Evolutionary conservation across 2,113 vertebrate genomes (phyloP), one percentile per base, ranked within the genome.

Genomic region (Falcunculus frontatus): DNA sequence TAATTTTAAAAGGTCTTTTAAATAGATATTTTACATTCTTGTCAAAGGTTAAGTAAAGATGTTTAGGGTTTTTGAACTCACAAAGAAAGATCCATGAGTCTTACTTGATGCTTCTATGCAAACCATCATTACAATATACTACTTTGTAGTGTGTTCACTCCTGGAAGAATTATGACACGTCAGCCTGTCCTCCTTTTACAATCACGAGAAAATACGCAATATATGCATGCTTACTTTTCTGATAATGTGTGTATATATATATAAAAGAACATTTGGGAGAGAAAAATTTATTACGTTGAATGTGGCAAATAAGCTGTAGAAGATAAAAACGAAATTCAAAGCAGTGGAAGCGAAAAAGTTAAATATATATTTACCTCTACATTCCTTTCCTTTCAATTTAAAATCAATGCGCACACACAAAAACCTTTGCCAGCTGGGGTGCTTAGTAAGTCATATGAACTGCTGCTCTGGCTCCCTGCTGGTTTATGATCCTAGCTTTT

Each of bases 311-410:
- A 60, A 81, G 4, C 4, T 33, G 8, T 13, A 49, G 53, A 84
- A 84, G 27, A 69, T 0, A 83, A 90, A 72, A 82, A 74, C 9
- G 46, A 60, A 53, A 87, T 69, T 84, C 15, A 50, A 68, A 90
- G 74, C 27, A 81, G 41, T 42, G 42, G 12, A 72, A 79, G 59
- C 59, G 46, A 77, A 50, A 62, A 92, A 50, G 63, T 69, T 87
- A 87, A 93, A 94, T 70, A 73, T 63, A 50, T 95, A 91, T 94
- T 96, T 91, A 94, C 87, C 46, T 93, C 60, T 69, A 80, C 12
- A 77, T 95, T 87, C 50, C 63, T 80, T 93, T 95, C 78, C 42
- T 94, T 96, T 93, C 55, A 85, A 70, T 94, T 91, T 94, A 70
- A 83, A 74, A 55, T 50, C 74, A 91, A 50, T 87, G 35, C 39